Evolutionary conservation across 2,113 vertebrate species (phyloP).

Genomic region (Aspidoscelis tigris): DNA sequence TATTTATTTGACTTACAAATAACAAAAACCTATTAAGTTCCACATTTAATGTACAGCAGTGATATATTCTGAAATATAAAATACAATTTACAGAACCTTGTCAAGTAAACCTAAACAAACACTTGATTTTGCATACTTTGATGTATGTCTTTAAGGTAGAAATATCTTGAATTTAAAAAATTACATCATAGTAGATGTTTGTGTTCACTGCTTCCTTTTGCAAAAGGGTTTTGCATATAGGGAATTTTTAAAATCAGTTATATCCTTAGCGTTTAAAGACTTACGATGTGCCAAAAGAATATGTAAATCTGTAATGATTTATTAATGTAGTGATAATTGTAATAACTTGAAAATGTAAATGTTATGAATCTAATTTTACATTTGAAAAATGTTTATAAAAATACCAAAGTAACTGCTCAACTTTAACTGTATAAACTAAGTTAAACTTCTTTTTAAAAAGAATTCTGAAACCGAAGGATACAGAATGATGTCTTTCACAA

Average conservation of each 20-base stretch:
- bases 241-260: constrained; percentile 19
- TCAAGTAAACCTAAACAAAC: constrained; percentile 77
- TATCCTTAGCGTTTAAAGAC: constrained; percentile 35
- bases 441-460: constrained; percentile 54
- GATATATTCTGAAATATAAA: constrained; percentile 80
- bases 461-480: constrained; percentile 47
- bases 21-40: constrained; percentile 78
- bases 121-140: constrained; percentile 73
- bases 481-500: constrained; percentile 23
- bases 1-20: constrained; percentile 83
- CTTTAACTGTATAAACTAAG: constrained; percentile 57
- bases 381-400: constrained; percentile 73
- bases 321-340: constrained; percentile 27
- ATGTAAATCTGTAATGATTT: constrained; percentile 55
- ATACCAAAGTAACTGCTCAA: constrained; percentile 70
- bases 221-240: constrained; percentile 30
- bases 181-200: constrained; percentile 61
- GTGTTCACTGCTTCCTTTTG: constrained; percentile 44
- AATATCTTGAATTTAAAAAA: constrained; percentile 70
- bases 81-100: constrained; percentile 81
- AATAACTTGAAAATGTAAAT: constrained; percentile 54
- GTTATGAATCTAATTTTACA: constrained; percentile 44
- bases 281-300: constrained; percentile 43
- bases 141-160: constrained; percentile 78
- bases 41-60: constrained; percentile 78